Percentiles rank a stretch among this genome's conserved stretches.
These are phyloP conservation scores for Entelurus aequoreus DNA, from an alignment of 2,113 vertebrate species.

Conservation along the genomic window DNA sequence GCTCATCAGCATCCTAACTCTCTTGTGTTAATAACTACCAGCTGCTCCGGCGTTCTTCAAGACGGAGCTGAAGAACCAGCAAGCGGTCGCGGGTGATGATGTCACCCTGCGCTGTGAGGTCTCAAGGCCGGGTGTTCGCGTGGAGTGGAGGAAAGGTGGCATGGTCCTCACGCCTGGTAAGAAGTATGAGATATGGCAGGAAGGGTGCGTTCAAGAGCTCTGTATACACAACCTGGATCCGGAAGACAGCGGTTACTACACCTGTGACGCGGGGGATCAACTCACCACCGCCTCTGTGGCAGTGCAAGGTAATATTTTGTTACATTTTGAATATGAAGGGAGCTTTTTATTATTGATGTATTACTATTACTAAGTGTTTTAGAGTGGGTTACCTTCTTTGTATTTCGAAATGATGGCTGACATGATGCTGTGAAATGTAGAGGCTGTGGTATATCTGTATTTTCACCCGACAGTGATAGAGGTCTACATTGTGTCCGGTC, in stretches of 20 bases:
- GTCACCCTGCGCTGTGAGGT: conserved; percentile 75
- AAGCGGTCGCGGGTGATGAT: conserved; percentile 74
- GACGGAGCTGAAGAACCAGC: conserved; percentile 76
- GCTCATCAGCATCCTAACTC: conserved; percentile 3
- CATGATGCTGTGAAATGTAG: neutral
- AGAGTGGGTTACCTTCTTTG: neutral
- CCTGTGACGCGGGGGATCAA: conserved; percentile 82
- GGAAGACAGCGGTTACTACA: conserved; percentile 84
- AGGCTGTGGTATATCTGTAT: conserved; percentile 30
- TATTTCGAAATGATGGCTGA: neutral
- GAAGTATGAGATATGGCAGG: conserved; percentile 79
- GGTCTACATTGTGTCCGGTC: conserved; percentile 82
- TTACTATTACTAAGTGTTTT: neutral
- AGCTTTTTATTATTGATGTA: too few relatives aligned
- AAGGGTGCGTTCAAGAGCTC: conserved; percentile 71
- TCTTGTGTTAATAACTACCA: conserved; percentile 49
- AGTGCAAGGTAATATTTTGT: conserved; percentile 77
- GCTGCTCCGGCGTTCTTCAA: conserved; percentile 75
- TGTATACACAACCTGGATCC: conserved; percentile 71
- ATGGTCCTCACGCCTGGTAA: conserved; percentile 73
- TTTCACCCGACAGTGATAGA: conserved; percentile 82
- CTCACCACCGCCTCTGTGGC: conserved; percentile 81
- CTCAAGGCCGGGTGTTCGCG: conserved; percentile 63
- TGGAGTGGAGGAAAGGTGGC: conserved; percentile 86
- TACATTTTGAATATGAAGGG: neutral